phyloP scores from a whole-genome alignment of 2,113 vertebrate species.

The Prochilodus magdalenae region DNA sequence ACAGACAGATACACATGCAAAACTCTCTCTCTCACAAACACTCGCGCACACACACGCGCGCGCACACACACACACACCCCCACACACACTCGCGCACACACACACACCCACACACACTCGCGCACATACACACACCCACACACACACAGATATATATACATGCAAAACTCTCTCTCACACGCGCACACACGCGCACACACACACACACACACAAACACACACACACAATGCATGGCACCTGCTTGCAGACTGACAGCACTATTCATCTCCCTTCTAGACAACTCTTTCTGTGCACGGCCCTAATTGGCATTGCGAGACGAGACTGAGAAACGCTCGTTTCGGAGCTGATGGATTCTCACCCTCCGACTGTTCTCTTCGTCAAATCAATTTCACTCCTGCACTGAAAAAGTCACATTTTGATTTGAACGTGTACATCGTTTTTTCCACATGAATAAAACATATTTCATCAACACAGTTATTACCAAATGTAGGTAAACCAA shows the following conservation, averaged over 20 bases:
- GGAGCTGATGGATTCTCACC: constrained; percentile 41
- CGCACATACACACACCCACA: neutral
- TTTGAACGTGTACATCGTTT: too few relatives aligned
- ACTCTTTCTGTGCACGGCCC: constrained; percentile 42
- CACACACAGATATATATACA: constrained; percentile 16
- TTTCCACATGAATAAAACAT: neutral
- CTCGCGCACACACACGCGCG: too few relatives aligned
- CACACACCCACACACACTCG: constrained; percentile 2
- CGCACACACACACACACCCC: constrained; percentile 25
- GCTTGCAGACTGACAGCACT: constrained; percentile 50
- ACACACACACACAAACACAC: neutral
- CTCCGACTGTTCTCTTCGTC: constrained; percentile 42
- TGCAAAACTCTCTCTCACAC: too few relatives aligned
- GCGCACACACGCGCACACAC: constrained; percentile 25
- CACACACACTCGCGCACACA: neutral
- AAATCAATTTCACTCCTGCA: constrained; percentile 29
- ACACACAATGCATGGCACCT: constrained; percentile 46
- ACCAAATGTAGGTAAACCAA: neutral
- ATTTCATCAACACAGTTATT: neutral
- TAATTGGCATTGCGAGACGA: constrained; percentile 54
- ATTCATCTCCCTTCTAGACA: constrained; percentile 52
- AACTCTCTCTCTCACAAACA: too few relatives aligned
- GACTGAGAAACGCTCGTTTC: constrained; percentile 40
- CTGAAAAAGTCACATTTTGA: too few relatives aligned
- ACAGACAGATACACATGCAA: constrained; percentile 1